Base-by-base conservation (phyloP, 1,140 invertebrate species). In the Macrotrachela quadricornifera region DNA sequence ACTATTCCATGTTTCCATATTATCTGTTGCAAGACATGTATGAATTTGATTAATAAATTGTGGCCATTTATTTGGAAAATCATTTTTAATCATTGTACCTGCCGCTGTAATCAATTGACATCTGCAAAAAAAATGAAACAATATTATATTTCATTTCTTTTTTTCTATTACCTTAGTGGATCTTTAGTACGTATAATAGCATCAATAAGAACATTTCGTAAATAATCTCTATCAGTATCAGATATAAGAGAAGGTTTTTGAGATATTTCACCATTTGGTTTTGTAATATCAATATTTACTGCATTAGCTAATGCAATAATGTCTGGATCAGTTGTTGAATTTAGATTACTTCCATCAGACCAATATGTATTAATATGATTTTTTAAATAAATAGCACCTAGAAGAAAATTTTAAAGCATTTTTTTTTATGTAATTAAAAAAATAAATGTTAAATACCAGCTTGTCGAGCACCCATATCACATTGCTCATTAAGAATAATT, bases 51-150 rank as follows among this genome's bases (percentile, higher is more conserved):
- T 87, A n/a, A 92, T 83, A 62, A 96, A 80, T 68, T 84, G 81
- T 1, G 87, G 82, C 92, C 91, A 97, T 61, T 83, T 75, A 48
- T 79, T 80, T 46, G 92, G 92, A 66, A 94, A 99, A 65, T 99
- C 92, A 69, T 82, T 76, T 65, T 92, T 92, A 12, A 95, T 82
- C 57, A 97, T 91, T 57, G 79, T 79, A 68, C 80, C 82, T 11
- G 95, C 78, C 67, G 85, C 88, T 10, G 87, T 79, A 59, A 83
- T 83, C 16, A 97, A 72, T 69, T 96, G 91, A 50, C 85, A 75
- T 30, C 21, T 30, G 8, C 21, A 30, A 30, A 30, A 30, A 30
- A 30, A 8, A 30, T 30, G 21, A 30, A 30, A 30, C 3, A n/a
- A n/a, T n/a, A n/a, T n/a, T n/a, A n/a, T 8, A 30, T 30, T 30